phyloP scores from a whole-genome alignment of 2,888 invertebrate genomes.

The Drosophila peninsularis region DNA sequence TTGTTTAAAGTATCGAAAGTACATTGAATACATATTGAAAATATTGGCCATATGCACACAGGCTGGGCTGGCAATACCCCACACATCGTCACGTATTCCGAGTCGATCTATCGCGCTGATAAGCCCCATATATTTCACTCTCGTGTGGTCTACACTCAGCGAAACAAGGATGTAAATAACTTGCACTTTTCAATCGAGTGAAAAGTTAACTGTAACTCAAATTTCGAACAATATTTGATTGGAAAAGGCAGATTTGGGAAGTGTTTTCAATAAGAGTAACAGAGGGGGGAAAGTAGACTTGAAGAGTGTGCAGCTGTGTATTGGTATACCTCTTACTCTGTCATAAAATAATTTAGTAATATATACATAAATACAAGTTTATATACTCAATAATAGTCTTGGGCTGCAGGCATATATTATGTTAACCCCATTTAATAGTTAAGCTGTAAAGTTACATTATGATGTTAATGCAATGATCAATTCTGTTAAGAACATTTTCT shows the following conservation, averaged over 20 bases:
- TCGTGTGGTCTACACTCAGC: slow-evolving; percentile 1
- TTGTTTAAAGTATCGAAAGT: slow-evolving; percentile 51
- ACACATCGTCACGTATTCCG: slow-evolving; percentile 27
- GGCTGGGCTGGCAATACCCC: slow-evolving; percentile 9
- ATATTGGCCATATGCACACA: slow-evolving; percentile 28
- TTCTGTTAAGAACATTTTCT: neutral
- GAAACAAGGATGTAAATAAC: slow-evolving; percentile 7
- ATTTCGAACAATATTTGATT: neutral
- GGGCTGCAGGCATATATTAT: neutral
- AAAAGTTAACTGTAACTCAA: neutral
- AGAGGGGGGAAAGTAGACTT: neutral
- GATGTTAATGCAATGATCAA: neutral
- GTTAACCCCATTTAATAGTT: neutral
- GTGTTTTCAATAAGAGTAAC: too few species aligned
- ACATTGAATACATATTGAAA: slow-evolving; percentile 28
- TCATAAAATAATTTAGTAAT: too few species aligned
- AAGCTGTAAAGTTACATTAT: neutral
- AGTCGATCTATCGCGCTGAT: slow-evolving; percentile 4
- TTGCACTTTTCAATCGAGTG: neutral
- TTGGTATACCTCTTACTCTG: too few species aligned
- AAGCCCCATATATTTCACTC: neutral
- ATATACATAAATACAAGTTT: too few species aligned
- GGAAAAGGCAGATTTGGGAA: neutral
- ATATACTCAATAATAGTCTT: too few species aligned
- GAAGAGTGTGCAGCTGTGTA: too few species aligned